Percentiles rank a stretch among this genome's conserved stretches.
phyloP scores from a whole-genome alignment of 2,113 vertebrate genomes.

The Plecotus auritus region DNA sequence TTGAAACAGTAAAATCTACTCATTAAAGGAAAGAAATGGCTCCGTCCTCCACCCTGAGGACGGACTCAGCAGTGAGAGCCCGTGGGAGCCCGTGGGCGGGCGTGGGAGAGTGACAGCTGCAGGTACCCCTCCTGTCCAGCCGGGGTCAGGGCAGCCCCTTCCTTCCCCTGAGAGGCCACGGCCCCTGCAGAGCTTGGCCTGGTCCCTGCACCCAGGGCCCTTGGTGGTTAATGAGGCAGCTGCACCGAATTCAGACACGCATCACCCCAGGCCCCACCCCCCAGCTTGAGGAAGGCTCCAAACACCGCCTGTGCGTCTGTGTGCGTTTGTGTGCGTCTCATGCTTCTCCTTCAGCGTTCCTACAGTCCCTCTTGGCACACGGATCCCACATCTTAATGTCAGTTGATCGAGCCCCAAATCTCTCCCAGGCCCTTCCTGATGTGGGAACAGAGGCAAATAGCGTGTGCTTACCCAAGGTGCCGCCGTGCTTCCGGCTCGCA shows the following conservation, averaged over 20 bases:
- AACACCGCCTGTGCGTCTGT: accelerated
- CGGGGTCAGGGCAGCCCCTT: background rate
- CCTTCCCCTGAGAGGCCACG: background rate
- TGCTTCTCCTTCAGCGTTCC: background rate
- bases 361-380: background rate
- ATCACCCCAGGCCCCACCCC: accelerated
- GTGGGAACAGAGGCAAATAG: background rate
- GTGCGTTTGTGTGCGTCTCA: accelerated
- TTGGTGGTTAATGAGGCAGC: accelerated
- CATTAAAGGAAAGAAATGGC: too few relatives aligned
- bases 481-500: background rate
- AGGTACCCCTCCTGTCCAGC: accelerated
- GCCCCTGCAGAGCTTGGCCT: background rate
- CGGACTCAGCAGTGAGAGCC: background rate
- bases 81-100: accelerated
- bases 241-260: accelerated
- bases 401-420: too few relatives aligned
- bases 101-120: background rate
- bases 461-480: background rate
- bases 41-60: background rate
- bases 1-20: background rate
- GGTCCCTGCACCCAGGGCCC: accelerated
- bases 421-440: background rate
- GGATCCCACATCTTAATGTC: background rate
- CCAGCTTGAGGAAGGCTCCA: accelerated